These are phyloP conservation scores for Malacoraja senta DNA, from an alignment of 2,797 vertebrate genomes.

Conservation along the genomic window DNA sequence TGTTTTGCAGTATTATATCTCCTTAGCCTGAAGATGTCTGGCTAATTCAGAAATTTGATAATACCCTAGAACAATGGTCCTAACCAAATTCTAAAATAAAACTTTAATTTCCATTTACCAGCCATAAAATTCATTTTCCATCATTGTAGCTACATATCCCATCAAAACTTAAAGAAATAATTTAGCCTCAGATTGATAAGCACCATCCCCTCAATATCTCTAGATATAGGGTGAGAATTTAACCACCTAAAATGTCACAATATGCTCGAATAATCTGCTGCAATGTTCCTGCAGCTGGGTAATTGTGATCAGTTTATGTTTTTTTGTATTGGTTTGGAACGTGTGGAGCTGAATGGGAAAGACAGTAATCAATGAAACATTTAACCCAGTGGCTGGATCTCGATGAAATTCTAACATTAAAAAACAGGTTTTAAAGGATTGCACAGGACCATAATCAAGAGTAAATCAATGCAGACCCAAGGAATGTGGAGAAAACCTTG, in stretches of 20 bases:
- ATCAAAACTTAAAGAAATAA: neutral
- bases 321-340: neutral
- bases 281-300: neutral
- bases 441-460: neutral
- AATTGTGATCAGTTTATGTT: neutral
- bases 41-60: neutral
- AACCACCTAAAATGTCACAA: neutral
- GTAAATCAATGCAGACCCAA: neutral
- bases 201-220: neutral
- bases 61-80: neutral
- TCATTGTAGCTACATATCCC: neutral
- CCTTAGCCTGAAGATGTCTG: neutral
- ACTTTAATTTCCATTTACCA: neutral
- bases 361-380: neutral
- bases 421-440: neutral
- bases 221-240: neutral
- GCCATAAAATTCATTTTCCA: neutral
- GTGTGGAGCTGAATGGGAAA: neutral
- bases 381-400: neutral
- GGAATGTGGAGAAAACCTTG: neutral
- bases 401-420: neutral
- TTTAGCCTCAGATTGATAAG: neutral
- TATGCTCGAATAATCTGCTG: too few species aligned
- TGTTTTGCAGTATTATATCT: neutral
- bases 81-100: neutral